These are phyloP conservation scores for Chlamydotis undulata DNA, from an alignment of 2,113 vertebrate genomes.

Conservation along the genomic window DNA sequence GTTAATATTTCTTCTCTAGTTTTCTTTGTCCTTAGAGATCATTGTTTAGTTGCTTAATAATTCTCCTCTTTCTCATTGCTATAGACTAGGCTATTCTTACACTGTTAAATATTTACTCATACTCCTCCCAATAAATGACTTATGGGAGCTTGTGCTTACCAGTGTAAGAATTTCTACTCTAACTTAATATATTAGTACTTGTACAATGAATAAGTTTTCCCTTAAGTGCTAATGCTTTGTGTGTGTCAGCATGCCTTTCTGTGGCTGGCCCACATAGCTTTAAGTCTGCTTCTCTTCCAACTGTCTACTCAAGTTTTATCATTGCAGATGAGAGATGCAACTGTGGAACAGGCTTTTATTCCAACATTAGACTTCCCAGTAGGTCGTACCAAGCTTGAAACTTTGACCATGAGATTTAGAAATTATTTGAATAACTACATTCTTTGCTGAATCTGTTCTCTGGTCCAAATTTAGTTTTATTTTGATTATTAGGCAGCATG, in stretches of 20 bases:
- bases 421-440: neutral
- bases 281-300: slow-evolving; percentile 44
- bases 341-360: neutral
- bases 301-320: slow-evolving; percentile 8
- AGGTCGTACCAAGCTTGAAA: neutral
- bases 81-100: neutral
- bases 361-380: neutral
- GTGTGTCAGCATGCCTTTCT: neutral
- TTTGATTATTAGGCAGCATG: neutral
- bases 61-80: neutral
- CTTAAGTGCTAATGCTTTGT: slow-evolving; percentile 18
- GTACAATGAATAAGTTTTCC: neutral
- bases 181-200: neutral
- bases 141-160: neutral
- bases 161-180: neutral
- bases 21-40: neutral
- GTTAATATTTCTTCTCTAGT: neutral
- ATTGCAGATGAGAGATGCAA: neutral
- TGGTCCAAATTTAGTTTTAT: neutral
- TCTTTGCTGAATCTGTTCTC: neutral
- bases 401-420: neutral
- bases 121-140: neutral
- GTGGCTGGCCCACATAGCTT: slow-evolving; percentile 37
- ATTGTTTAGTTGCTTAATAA: neutral
- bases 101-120: neutral